Conservation (phyloP, 2,113 vertebrate genomes). For the Labeo rohita region DNA sequence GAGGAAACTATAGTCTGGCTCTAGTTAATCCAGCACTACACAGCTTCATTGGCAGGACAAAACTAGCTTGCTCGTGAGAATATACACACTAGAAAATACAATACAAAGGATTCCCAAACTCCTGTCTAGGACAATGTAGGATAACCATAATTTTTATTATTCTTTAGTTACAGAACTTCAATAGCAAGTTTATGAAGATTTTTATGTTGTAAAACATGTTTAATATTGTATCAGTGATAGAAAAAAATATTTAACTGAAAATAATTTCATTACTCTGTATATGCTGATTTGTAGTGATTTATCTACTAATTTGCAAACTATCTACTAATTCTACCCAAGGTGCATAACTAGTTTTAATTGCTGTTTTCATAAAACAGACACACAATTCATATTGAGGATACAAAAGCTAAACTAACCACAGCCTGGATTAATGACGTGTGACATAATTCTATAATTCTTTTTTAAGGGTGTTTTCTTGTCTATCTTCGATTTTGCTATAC, state of each 20-base stretch:
- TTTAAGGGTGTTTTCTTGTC: background rate
- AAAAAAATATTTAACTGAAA: no score
- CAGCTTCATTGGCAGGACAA: background rate
- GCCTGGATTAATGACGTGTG: background rate
- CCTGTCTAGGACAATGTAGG: background rate
- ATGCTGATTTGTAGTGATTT: no score
- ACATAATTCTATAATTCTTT: background rate
- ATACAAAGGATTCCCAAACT: background rate
- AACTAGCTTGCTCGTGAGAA: background rate
- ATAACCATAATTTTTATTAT: background rate
- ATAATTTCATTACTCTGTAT: no score
- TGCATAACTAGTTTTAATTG: background rate
- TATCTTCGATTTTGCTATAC: background rate
- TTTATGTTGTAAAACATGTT: background rate
- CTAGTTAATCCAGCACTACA: background rate
- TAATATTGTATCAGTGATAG: background rate
- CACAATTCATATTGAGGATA: background rate
- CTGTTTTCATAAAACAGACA: background rate
- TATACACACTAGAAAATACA: background rate
- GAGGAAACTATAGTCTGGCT: background rate
- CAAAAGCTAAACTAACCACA: background rate
- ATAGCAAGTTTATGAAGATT: background rate
- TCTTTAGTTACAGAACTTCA: background rate
- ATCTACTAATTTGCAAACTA: no score
- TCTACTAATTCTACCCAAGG: no score